Conservation (phyloP, 2,888 invertebrate species). For the Scaptomyza cyrtandrae region DNA sequence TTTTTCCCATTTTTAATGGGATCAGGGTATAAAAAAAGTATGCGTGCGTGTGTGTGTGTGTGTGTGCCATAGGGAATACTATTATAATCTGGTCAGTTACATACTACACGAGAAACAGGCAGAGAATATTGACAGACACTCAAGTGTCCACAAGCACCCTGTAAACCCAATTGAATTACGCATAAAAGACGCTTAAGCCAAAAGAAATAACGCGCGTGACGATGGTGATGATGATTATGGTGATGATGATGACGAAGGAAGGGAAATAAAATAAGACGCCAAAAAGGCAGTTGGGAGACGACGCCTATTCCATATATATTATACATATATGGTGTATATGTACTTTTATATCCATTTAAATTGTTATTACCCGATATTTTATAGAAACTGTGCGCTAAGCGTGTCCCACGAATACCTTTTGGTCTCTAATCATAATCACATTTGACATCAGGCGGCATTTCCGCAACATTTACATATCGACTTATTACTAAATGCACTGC, state of each 20-base stretch:
- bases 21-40: too few species aligned
- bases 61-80: conserved; percentile 62
- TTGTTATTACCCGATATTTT: conserved; percentile 71
- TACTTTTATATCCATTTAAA: conserved; percentile 71
- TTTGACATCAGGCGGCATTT: conserved; percentile 63
- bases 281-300: conserved; percentile 22
- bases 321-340: not conserved
- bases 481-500: conserved; percentile 42
- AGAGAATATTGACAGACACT: conserved; percentile 72
- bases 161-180: conserved; percentile 78
- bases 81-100: conserved; percentile 74
- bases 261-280: not conserved
- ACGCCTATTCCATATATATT: conserved; percentile 22
- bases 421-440: conserved; percentile 65
- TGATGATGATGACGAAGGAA: conserved; percentile 27
- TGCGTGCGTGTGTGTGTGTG: conserved; percentile 16
- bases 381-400: conserved; percentile 42
- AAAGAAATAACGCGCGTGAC: conserved; percentile 65
- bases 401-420: conserved; percentile 27
- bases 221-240: conserved; percentile 38
- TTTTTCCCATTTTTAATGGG: too few species aligned
- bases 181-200: conserved; percentile 76
- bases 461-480: conserved; percentile 73
- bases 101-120: conserved; percentile 43
- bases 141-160: conserved; percentile 78